Conservation (phyloP, 2,888 invertebrate genomes). For the Nipponacmea schrenckii region DNA sequence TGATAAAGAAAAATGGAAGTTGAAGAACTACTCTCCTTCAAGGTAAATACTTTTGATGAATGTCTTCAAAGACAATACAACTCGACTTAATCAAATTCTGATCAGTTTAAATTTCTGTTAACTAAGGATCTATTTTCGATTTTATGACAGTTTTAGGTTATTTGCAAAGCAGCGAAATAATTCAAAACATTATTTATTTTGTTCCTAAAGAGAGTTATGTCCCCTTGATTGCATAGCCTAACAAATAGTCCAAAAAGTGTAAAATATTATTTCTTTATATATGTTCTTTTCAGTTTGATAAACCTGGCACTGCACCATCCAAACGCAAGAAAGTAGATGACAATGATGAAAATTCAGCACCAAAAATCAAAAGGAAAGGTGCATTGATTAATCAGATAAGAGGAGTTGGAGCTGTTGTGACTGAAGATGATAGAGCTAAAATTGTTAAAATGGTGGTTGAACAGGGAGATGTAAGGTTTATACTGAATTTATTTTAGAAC, state of each 20-base stretch:
- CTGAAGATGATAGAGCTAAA: slow-evolving; percentile 52
- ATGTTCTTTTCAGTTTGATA: slow-evolving; percentile 46
- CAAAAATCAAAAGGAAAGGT: slow-evolving; percentile 35
- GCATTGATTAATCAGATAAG: background rate
- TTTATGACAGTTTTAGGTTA: too few species aligned
- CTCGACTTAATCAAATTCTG: too few species aligned
- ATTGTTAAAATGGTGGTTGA: slow-evolving; percentile 60
- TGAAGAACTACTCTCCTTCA: slow-evolving; percentile 60
- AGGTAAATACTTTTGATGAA: slow-evolving; percentile 38
- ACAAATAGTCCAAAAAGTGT: too few species aligned
- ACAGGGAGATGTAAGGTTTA: slow-evolving; percentile 52
- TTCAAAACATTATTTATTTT: too few species aligned
- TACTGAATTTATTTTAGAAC: background rate
- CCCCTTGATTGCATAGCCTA: background rate
- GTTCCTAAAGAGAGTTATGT: too few species aligned
- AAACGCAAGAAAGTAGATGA: slow-evolving; percentile 37
- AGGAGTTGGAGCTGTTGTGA: slow-evolving; percentile 31
- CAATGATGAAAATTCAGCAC: slow-evolving; percentile 34
- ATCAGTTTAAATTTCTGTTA: too few species aligned
- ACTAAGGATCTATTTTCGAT: too few species aligned
- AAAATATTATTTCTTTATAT: background rate
- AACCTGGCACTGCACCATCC: slow-evolving; percentile 39
- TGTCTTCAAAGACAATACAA: too few species aligned
- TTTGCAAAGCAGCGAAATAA: too few species aligned
- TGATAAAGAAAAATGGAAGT: slow-evolving; percentile 57